phyloP scores from a whole-genome alignment of 2,888 invertebrate species.

The Lithodes maja region DNA sequence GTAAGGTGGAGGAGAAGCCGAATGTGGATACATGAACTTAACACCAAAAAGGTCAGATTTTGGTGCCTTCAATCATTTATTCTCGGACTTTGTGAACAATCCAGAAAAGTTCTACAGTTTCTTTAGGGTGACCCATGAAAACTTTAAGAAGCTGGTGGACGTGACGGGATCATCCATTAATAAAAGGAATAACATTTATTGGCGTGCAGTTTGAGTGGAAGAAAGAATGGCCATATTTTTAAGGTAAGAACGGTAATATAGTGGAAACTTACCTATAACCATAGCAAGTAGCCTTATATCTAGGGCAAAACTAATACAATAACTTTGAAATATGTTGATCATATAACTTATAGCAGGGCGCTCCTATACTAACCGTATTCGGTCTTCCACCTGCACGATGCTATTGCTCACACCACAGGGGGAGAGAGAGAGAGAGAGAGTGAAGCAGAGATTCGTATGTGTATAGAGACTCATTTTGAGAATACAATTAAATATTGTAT shows the following conservation, averaged over 20 bases:
- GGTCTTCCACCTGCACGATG: background rate
- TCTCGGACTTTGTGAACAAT: slow-evolving; percentile 22
- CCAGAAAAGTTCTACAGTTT: slow-evolving; percentile 32
- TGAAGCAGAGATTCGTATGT: too few species aligned
- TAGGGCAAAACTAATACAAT: slow-evolving; percentile 9
- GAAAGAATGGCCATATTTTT: slow-evolving; percentile 21
- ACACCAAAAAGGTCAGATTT: slow-evolving; percentile 23
- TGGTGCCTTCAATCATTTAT: slow-evolving; percentile 8
- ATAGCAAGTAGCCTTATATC: background rate
- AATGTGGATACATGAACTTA: slow-evolving; percentile 16
- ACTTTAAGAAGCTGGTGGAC: slow-evolving; percentile 21
- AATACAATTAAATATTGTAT: too few species aligned
- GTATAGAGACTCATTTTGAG: too few species aligned
- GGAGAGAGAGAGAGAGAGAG: background rate
- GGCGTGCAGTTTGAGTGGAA: slow-evolving; percentile 13
- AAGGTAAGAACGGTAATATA: background rate
- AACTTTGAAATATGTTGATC: too few species aligned
- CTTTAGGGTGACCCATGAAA: background rate
- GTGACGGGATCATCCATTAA: background rate
- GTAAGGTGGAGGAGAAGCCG: background rate
- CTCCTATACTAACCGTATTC: too few species aligned
- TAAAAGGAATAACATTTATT: background rate
- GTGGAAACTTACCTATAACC: background rate
- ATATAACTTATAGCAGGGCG: too few species aligned
- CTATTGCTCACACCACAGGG: background rate